A percentile compares a stretch with the other conserved stretches of the same genome.
phyloP scores from a whole-genome alignment of 2,888 invertebrate species.

The Sarcophaga subvicina region DNA sequence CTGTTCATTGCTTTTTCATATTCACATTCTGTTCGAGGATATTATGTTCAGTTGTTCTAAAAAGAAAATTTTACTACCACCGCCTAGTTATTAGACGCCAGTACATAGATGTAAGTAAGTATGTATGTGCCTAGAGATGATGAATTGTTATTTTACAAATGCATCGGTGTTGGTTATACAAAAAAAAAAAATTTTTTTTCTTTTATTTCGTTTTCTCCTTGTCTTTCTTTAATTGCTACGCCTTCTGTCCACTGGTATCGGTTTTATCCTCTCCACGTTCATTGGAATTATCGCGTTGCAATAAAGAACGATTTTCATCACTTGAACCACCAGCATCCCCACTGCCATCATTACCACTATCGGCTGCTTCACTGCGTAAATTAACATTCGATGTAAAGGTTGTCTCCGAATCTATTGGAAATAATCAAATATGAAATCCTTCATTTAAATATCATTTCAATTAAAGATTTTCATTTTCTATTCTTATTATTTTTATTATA shows the following conservation, averaged over 20 bases:
- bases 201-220: constrained; percentile 62
- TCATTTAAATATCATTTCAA: neutral
- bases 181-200: neutral
- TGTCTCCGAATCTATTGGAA: constrained; percentile 80
- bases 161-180: neutral
- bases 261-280: constrained; percentile 72
- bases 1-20: constrained; percentile 80
- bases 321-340: constrained; percentile 77
- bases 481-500: neutral
- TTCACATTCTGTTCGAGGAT: constrained; percentile 78
- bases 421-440: neutral
- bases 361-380: constrained; percentile 73
- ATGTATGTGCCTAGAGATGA: neutral
- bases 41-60: constrained; percentile 64
- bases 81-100: neutral
- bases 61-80: neutral
- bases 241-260: constrained; percentile 69
- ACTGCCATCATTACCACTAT: constrained; percentile 71
- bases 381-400: constrained; percentile 80
- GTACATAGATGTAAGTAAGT: neutral
- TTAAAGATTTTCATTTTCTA: neutral
- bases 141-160: neutral
- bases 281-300: constrained; percentile 77
- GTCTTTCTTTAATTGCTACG: constrained; percentile 78
- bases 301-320: constrained; percentile 80